Conservation (phyloP, 2,888 invertebrate species). For the Drepana falcataria region DNA sequence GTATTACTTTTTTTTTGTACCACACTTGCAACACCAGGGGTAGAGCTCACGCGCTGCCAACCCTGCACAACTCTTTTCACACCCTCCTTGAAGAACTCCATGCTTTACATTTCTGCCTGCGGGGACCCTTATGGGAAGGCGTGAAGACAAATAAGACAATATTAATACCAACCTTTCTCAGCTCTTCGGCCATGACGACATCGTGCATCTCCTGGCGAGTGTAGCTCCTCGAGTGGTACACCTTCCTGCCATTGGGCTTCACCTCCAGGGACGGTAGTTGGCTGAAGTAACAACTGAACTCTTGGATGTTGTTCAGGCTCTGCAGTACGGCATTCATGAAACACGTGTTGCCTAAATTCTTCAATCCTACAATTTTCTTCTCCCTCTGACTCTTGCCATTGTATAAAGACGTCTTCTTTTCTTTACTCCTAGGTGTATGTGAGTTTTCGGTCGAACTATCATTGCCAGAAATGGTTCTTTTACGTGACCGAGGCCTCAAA, state of each 20-base stretch:
- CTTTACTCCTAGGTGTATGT: constrained; percentile 41
- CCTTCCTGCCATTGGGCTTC: constrained; percentile 78
- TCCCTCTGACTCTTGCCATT: constrained; percentile 76
- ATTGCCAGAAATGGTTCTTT: constrained; percentile 79
- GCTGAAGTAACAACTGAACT: constrained; percentile 89
- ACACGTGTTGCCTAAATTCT: constrained; percentile 91
- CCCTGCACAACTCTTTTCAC: too few relatives aligned
- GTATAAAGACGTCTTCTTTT: constrained; percentile 50
- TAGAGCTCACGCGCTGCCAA: too few relatives aligned
- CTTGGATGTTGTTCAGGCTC: constrained; percentile 90
- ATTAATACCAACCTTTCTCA: constrained; percentile 78
- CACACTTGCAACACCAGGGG: too few relatives aligned
- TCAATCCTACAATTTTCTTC: constrained; percentile 83
- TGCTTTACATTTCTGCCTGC: too few relatives aligned
- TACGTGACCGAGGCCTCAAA: constrained; percentile 78
- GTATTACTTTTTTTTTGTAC: too few relatives aligned
- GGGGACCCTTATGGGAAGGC: too few relatives aligned
- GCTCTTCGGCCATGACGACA: constrained; percentile 87
- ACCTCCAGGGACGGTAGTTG: constrained; percentile 85
- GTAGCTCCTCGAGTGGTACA: constrained; percentile 80
- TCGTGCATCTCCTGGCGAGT: constrained; percentile 82
- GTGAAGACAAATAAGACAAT: too few relatives aligned
- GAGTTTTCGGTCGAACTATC: constrained; percentile 73
- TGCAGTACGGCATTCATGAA: constrained; percentile 93
- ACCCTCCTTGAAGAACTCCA: too few relatives aligned